Base-by-base conservation (phyloP, 53 echinoderm and acorn worm genomes). In the Antedon mediterranea region DNA sequence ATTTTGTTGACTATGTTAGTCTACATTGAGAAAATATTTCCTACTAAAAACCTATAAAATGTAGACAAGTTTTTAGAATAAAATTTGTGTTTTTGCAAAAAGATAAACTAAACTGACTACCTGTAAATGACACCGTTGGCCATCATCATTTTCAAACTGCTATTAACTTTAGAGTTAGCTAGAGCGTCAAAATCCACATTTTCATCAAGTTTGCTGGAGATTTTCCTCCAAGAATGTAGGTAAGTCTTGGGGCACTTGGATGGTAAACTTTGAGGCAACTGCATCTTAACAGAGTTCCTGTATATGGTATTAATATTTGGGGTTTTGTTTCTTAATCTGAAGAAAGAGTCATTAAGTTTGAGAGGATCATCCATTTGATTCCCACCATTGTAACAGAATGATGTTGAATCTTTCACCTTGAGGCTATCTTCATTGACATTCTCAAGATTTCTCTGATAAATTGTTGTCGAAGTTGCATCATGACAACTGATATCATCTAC, bases 101-200 rank as follows among this genome's bases (percentile, higher is more conserved):
- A 41, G 13, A 7, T 7, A 41, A 41, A 41, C 5, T 57, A 23
- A 57, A 57, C 9, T 8, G 23, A 57, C 23, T 31, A 30, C 89
- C 92, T 92, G 80, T 89, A 92, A 41, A 92, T 70, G 30, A 89
- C 82, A 30, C 86, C 85, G 76, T 84, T 81, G 18, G 76, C 74
- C 75, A 79, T 78, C 74, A 86, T 79, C 7, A 92, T 82, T 72
- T 86, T 76, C 28, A 76, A 23, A 57, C 15, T 2, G 23, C 57
- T 57, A 57, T 57, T 57, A 41, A 13, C 5, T 4, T 37, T 11
- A 18, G 57, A 18, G 1, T 57, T 57, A 2, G 23, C 57, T 57
- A 57, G 57, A 11, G 57, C 20, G 9, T 57, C 57, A 57, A 57
- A 57, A 57, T 57, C 57, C 57, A 57, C 20, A 57, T 57, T 18